phyloP scores from a whole-genome alignment of 2,888 invertebrate species.

The Melanotus villosus region DNA sequence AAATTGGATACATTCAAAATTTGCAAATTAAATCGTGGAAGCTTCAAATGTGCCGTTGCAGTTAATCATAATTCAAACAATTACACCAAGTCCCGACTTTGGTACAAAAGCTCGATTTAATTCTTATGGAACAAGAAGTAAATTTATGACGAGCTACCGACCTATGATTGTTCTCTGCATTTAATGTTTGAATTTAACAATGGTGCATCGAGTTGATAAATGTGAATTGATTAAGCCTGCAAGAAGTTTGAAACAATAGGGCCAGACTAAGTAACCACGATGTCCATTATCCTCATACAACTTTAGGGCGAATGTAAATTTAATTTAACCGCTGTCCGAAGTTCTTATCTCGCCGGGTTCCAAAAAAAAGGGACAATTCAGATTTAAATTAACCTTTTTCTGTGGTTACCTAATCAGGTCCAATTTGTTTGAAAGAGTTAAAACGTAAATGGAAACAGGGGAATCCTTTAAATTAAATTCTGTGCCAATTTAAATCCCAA shows the following conservation, averaged over 20 bases:
- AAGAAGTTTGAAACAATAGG: constrained; percentile 9
- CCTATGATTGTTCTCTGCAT: constrained; percentile 2
- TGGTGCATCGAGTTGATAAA: constrained; percentile 8
- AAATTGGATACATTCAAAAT: background rate
- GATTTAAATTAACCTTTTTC: background rate
- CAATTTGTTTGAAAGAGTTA: background rate
- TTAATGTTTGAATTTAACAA: constrained; percentile 9
- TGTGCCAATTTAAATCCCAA: background rate
- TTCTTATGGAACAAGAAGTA: background rate
- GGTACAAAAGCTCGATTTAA: background rate
- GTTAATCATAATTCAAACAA: too few species aligned
- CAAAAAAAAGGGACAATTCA: background rate
- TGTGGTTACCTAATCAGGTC: background rate
- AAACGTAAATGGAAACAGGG: too few species aligned
- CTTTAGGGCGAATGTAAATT: constrained; percentile 6
- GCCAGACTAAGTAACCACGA: constrained; percentile 4
- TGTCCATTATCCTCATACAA: background rate
- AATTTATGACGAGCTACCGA: background rate
- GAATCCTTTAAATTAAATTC: background rate
- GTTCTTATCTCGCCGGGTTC: background rate
- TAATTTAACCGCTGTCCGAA: constrained; percentile 4
- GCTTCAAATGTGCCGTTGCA: too few species aligned
- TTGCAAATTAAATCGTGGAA: background rate
- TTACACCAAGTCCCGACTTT: background rate
- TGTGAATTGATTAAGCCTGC: constrained; percentile 11